Percentiles rank a stretch among this genome's conserved stretches.
Evolutionary conservation across 2,797 vertebrate genomes (phyloP).

Genomic region (Peromyscus attwateri): DNA sequence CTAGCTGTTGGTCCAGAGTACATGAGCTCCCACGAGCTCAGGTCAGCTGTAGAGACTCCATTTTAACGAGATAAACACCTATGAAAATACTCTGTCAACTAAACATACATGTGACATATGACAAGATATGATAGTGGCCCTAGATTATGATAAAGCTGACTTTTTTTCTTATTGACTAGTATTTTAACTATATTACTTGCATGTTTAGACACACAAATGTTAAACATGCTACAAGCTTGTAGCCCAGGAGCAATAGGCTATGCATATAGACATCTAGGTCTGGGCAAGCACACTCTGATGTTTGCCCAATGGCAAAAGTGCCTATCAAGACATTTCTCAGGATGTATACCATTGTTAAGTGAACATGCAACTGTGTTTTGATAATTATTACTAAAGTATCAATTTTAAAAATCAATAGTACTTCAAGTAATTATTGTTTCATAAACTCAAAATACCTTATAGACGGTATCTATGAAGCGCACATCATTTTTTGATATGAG

Average conservation of each 20-base stretch:
- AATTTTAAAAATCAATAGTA: not conserved
- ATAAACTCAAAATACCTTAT: conserved; percentile 91
- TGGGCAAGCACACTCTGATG: not conserved
- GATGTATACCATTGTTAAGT: not conserved
- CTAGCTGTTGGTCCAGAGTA: not conserved
- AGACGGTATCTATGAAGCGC: conserved; percentile 94
- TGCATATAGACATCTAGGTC: not conserved
- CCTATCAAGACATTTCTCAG: not conserved
- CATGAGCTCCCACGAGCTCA: not conserved
- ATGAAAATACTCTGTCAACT: conserved; percentile 28
- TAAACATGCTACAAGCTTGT: not conserved
- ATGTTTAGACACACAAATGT: not conserved
- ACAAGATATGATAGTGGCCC: not conserved
- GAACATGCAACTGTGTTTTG: not conserved
- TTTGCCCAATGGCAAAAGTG: not conserved
- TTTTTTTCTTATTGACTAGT: not conserved
- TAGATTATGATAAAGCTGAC: not conserved
- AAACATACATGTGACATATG: not conserved
- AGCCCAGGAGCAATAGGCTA: not conserved
- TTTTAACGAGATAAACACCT: conserved; percentile 34
- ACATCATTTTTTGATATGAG: conserved; percentile 95
- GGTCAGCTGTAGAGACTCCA: not conserved
- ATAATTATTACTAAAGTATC: conserved; percentile 1
- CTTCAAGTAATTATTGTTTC: conserved; percentile 15
- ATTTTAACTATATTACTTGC: not conserved